Base-by-base conservation (phyloP, 2,797 vertebrate species). In the Tenualosa ilisha region DNA sequence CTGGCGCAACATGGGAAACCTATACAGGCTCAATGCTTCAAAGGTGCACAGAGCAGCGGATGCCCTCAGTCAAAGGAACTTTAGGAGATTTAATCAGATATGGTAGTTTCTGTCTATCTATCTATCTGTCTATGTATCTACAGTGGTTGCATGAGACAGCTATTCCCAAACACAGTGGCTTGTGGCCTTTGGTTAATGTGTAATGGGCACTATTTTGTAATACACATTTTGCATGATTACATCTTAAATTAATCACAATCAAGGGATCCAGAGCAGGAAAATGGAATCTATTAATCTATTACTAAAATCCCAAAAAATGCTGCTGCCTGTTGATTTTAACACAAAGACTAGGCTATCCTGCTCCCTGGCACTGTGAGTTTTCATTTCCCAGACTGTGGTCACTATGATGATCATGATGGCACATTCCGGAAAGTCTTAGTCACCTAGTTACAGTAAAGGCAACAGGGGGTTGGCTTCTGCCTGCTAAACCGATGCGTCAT, bases 351-450 rank as follows among this genome's bases (percentile, higher is more conserved):
- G 12, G 17, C 37, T 79, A 79, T 9, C 40, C 40, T 79, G 72
- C 20, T 46, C 20, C 37, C 17, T 79, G 72, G 12, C 72, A 79
- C 37, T 9, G 20, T 20, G 37, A 43, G 72, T 15, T 79, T 79
- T 22, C 72, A 20, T 22, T 43, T 79, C 72, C 72, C 72, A 79
- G 37, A 46, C 40, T 46, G 72, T 1, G 43, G 40, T 46, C 40
- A 2, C 72, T 46, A 6, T 43, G 40, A 46, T 79, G 40, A 79
- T 79, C 40, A n/a, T 46, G 40, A 37, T 1, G 72, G 40, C 72
- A 79, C 72, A 46, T 79, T 79, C 72, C 72, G 72, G 72, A 79
- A 79, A 22, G 72, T 79, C 37, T 79, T 79, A 79, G 72, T 79
- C 72, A 79, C 72, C 72, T 79, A 9, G 72, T 79, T 46, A 79